Evolutionary conservation across 2,113 vertebrate species (phyloP), one percentile per base, ranked within the genome.

Genomic region (Ptychochromis oligacanthus): DNA sequence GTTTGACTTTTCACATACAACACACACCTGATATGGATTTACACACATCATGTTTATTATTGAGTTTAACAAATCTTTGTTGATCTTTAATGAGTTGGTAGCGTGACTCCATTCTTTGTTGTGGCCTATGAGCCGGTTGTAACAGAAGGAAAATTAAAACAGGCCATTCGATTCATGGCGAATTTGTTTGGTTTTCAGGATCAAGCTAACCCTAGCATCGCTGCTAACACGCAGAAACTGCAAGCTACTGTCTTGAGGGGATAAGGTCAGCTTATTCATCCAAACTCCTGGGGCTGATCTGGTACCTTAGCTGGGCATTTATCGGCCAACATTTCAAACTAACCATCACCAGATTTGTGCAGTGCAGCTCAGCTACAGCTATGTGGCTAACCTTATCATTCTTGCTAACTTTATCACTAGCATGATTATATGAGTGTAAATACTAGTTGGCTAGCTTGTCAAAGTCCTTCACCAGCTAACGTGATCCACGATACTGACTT

Each of bases 11-110:
- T 4, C 11, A 56, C 10, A 56, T 40, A 11, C 9, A 40, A 11
- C 38, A 40, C 10, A 11, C 3, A 11, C n/a, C n/a, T 60, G 58
- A 60, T 6, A 28, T 60, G 4, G 58, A 0, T 60, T 6, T 31
- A 60, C 31, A 60, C 58, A 6, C 8, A 34, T 11, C 1, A 0
- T 60, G 28, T 34, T 60, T 9, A 20, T 31, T 6, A 3, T 11
- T 60, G 28, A 17, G 2, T 60, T 46, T 31, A 31, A 31, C 4
- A 31, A 31, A 31, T 31, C 28, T 31, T 31, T 31, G 28, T 31
- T 31, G 28, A 31, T 31, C 28, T 4, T 31, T 31, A 31, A 4
- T 31, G 4, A 31, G 28, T 31, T 31, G 28, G 28, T 31, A 31
- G 28, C 28, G 28, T 31, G 28, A 31, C 28, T 31, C 28, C 28